These are phyloP conservation scores for Caloenas nicobarica DNA, from an alignment of 2,113 vertebrate genomes.

Conservation along the genomic window DNA sequence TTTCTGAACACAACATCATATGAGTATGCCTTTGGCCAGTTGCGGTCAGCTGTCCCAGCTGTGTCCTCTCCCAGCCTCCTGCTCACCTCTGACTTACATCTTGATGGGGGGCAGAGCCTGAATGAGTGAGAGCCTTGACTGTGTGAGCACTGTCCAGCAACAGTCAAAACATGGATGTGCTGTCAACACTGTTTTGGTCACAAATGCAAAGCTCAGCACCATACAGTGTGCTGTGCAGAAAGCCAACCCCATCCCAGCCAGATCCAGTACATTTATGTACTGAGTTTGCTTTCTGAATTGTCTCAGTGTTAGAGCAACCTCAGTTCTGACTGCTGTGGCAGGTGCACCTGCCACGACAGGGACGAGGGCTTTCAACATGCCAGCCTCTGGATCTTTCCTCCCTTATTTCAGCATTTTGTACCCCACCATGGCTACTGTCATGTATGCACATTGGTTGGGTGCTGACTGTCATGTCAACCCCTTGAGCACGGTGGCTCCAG, in stretches of 20 bases:
- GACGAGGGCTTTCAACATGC: too few relatives aligned
- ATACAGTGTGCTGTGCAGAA: background rate
- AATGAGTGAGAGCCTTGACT: background rate
- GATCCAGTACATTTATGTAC: fast-evolving
- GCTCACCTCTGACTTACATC: background rate
- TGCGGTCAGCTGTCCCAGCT: fast-evolving
- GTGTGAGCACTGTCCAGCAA: background rate
- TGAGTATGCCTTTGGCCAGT: background rate
- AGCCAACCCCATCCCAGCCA: background rate
- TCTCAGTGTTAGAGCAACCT: background rate
- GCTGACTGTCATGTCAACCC: too few relatives aligned
- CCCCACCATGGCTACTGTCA: too few relatives aligned
- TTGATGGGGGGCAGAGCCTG: background rate
- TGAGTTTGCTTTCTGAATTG: background rate
- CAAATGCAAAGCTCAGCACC: background rate
- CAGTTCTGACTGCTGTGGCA: background rate
- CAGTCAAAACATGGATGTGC: background rate
- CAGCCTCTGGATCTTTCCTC: too few relatives aligned
- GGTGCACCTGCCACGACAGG: too few relatives aligned
- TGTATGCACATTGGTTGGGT: too few relatives aligned
- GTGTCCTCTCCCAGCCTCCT: background rate
- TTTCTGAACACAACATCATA: fast-evolving
- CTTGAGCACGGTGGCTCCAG: too few relatives aligned
- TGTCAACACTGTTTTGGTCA: background rate
- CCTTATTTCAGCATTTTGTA: too few relatives aligned